A percentile compares a stretch with the other conserved stretches of the same genome.
phyloP scores from a whole-genome alignment of 1,140 invertebrate species.

The Mizuhopecten yessoensis region DNA sequence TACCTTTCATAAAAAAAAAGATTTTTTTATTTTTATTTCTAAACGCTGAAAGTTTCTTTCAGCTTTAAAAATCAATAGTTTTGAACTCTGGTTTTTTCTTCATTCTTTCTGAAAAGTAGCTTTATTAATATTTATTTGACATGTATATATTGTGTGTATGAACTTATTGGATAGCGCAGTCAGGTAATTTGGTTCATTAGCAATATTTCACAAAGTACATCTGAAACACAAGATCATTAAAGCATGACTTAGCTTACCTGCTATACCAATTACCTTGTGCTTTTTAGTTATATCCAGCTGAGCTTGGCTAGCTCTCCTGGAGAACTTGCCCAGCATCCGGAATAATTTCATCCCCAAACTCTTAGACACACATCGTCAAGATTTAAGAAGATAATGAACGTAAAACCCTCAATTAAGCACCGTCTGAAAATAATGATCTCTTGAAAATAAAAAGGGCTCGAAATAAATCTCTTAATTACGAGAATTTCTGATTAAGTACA shows the following conservation, averaged over 20 bases:
- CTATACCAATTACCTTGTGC: background rate
- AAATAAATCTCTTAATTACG: background rate
- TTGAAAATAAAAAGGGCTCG: background rate
- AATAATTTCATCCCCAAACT: background rate
- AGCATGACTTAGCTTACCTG: conserved; percentile 21
- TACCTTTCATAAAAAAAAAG: background rate
- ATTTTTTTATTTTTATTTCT: too few relatives aligned
- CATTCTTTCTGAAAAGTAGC: too few relatives aligned
- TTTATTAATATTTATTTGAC: too few relatives aligned
- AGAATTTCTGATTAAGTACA: background rate
- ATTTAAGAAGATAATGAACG: conserved; percentile 12
- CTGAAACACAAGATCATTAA: background rate
- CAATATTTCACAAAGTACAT: background rate
- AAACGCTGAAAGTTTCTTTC: too few relatives aligned
- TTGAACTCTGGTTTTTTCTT: too few relatives aligned
- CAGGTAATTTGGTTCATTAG: conserved; percentile 6
- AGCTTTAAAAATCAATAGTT: too few relatives aligned
- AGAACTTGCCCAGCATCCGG: conserved; percentile 28
- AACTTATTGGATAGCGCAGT: background rate
- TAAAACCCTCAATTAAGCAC: background rate
- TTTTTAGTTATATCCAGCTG: background rate
- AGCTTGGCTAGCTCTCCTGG: conserved; percentile 1
- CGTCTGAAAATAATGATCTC: conserved; percentile 29
- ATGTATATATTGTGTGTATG: background rate
- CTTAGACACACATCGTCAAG: background rate